Evolutionary conservation across 2,888 invertebrate genomes (phyloP), one percentile per base, ranked within the genome.

Genomic region (Patella ulyssiponensis): DNA sequence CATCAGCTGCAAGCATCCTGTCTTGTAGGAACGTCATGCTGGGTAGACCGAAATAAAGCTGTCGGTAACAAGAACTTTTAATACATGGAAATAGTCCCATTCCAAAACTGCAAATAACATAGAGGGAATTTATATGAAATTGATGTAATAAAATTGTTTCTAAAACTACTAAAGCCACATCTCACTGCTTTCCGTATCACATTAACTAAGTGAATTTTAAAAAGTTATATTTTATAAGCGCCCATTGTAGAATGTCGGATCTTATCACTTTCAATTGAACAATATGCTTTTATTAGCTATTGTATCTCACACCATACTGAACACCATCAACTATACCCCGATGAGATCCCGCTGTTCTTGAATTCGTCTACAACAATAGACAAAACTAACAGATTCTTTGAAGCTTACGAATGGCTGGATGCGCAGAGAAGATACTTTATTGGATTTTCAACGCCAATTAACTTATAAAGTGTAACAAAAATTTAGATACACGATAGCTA

Each of bases 381-480:
- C 20, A 64, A 64, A 64, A 64, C 64, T 64, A 44, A 20, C 64
- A 64, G 23, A 23, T 23, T 64, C 20, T 23, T 23, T 64, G 23
- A 23, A 14, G 20, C 20, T 64, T 64, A 64, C 20, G 23, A 64
- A 64, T 64, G 64, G 64, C 20, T 64, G 64, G 23, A 23, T 64
- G 64, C 64, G 14, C 64, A 20, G 23, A 23, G 64, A 23, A 64
- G 64, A 64, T 64, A 20, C 14, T 14, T 23, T 64, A 64, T 23
- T 64, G 64, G 23, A 23, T 64, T 64, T 23, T 64, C 64, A 64
- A 64, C 23, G 64, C 14, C 64, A 64, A 64, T 64, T 64, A 23
- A 64, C 64, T 64, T 64, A 23, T 23, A 64, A 64, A 64, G 64
- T 64, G 20, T 64, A 64, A 64, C 64, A 64, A 64, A 64, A 64